Conservation (phyloP, 1,140 invertebrate genomes). For the Penaeus vannamei region DNA sequence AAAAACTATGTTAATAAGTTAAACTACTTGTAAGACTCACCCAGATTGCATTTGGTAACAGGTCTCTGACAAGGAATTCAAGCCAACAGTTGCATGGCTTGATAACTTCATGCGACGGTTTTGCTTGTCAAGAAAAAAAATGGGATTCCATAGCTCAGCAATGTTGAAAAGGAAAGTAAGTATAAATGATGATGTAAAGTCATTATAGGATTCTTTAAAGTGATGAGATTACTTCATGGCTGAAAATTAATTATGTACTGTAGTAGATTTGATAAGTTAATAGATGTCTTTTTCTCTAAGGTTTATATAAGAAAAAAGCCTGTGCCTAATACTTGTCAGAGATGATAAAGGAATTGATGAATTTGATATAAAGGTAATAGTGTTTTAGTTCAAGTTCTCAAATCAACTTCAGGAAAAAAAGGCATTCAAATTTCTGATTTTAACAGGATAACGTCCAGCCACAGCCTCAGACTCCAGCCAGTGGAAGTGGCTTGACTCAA, state of each 20-base stretch:
- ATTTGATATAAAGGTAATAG: neutral
- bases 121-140: conserved; percentile 65
- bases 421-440: neutral
- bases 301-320: neutral
- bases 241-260: too few species aligned
- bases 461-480: neutral
- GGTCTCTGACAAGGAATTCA: conserved; percentile 61
- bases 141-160: conserved; percentile 52
- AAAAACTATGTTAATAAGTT: neutral
- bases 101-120: conserved; percentile 67
- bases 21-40: neutral
- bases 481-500: conserved; percentile 9
- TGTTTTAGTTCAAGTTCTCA: neutral
- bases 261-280: too few species aligned
- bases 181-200: neutral
- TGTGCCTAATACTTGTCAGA: neutral
- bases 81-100: conserved; percentile 63
- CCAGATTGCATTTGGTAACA: conserved; percentile 31
- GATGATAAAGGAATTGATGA: neutral
- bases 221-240: too few species aligned
- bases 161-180: conserved; percentile 61
- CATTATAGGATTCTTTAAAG: neutral
- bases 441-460: neutral
- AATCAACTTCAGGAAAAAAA: too few species aligned
- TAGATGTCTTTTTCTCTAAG: neutral